Base-by-base conservation (phyloP, 1,140 invertebrate genomes). In the Drosophila quadrilineata region DNA sequence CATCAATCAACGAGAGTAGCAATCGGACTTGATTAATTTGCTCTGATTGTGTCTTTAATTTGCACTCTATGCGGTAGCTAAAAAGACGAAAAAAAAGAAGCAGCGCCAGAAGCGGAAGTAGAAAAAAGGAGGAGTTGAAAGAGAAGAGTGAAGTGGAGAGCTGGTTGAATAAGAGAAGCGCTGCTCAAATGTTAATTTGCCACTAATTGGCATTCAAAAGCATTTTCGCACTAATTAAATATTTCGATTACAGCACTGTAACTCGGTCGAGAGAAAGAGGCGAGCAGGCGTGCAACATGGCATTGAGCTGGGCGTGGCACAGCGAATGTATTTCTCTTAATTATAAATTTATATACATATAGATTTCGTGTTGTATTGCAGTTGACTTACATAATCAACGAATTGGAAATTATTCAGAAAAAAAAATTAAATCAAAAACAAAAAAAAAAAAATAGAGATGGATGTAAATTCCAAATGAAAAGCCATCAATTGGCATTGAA, bases 201-300 rank as follows among this genome's bases (percentile, higher is more conserved):
- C 79, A 85, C 79, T 84, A 84, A 84, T 84, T 84, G 84, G 79
- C 79, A 84, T 79, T 85, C 74, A 84, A 84, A 84, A 71, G 79
- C 74, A 77, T 84, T 84, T 84, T 79, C 72, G 79, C 80, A 79
- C 79, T 84, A 84, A 84, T 84, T 84, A 84, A 84, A 84, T 85
- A 84, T 84, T 84, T 84, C 79, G 74, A 85, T 84, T 84, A 75
- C 79, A 71, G 56, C n/a, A n/a, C n/a, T n/a, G n/a, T 40, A 45
- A 29, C 26, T 17, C 28, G 35, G 12, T 28, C 26, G 14, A 8
- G 10, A 31, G 2, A 8, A 16, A 4, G 8, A 4, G 24, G 8
- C 5, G 12, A 10, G 19, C 6, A 3, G 8, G 26, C 29, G 31
- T 46, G 24, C 9, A 21, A 16, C 5, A 4, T 17, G 0, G 6